These are phyloP conservation scores for Actinemys pallida DNA, from an alignment of 2,113 vertebrate genomes.

Conservation along the genomic window DNA sequence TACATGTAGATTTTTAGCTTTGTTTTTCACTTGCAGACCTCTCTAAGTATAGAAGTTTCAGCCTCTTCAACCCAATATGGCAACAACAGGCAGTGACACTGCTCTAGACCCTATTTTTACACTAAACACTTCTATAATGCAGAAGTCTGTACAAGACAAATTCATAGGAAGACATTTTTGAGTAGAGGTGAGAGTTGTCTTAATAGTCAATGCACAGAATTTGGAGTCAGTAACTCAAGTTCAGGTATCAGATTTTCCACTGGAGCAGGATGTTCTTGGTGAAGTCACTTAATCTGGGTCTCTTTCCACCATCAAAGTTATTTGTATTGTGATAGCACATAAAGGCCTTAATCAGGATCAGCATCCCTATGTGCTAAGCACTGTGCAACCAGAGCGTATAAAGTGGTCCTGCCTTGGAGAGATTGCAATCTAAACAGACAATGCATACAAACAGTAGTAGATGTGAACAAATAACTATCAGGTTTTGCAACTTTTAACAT, in stretches of 20 bases:
- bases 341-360: not conserved
- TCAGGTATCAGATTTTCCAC: not conserved
- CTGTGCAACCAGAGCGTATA: not conserved
- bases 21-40: not conserved
- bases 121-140: fast-evolving
- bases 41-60: too few relatives aligned
- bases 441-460: not conserved
- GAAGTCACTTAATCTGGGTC: not conserved
- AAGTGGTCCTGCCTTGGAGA: not conserved
- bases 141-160: not conserved
- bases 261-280: fast-evolving
- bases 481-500: not conserved
- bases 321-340: not conserved
- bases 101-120: fast-evolving
- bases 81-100: not conserved
- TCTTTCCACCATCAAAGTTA: not conserved
- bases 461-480: not conserved
- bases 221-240: not conserved
- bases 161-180: not conserved
- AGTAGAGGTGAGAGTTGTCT: not conserved
- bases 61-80: too few relatives aligned
- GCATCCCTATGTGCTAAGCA: not conserved
- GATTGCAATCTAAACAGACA: not conserved
- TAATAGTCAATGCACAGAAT: not conserved
- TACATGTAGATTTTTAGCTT: not conserved